Evolutionary conservation across 2,797 vertebrate species (phyloP).

Genomic region (Gadopsis marmoratus): DNA sequence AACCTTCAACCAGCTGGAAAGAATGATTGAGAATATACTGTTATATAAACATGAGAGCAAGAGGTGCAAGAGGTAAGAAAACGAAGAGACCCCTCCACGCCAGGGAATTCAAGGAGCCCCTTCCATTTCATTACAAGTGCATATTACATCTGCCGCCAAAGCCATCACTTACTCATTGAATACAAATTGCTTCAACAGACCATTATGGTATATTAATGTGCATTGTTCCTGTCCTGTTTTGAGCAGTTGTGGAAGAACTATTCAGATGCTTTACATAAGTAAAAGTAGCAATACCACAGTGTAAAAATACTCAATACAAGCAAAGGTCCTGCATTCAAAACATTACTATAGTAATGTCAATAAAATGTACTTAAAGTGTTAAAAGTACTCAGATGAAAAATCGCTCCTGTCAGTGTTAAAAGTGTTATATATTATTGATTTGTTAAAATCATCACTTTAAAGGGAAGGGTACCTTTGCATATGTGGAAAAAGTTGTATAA

Average conservation of each 20-base stretch:
- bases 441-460: constrained; percentile 4
- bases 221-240: constrained; percentile 43
- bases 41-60: constrained; percentile 94
- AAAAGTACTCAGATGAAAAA: neutral
- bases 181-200: constrained; percentile 73
- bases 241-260: constrained; percentile 11
- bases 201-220: constrained; percentile 62
- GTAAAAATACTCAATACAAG: constrained; percentile 1
- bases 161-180: constrained; percentile 78
- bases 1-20: constrained; percentile 94
- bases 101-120: constrained; percentile 77
- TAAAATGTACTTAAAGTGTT: neutral
- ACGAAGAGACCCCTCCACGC: constrained; percentile 77
- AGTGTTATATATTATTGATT: neutral
- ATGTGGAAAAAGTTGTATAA: neutral
- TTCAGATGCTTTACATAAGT: constrained; percentile 31
- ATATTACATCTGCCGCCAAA: constrained; percentile 82
- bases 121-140: constrained; percentile 86
- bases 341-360: neutral
- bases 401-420: neutral
- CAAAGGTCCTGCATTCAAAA: constrained; percentile 9
- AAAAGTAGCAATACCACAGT: neutral
- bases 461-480: neutral
- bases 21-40: constrained; percentile 90
- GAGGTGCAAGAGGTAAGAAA: constrained; percentile 85